These are phyloP conservation scores for Lymantria monacha DNA, from an alignment of 2,888 invertebrate species.

Conservation along the genomic window DNA sequence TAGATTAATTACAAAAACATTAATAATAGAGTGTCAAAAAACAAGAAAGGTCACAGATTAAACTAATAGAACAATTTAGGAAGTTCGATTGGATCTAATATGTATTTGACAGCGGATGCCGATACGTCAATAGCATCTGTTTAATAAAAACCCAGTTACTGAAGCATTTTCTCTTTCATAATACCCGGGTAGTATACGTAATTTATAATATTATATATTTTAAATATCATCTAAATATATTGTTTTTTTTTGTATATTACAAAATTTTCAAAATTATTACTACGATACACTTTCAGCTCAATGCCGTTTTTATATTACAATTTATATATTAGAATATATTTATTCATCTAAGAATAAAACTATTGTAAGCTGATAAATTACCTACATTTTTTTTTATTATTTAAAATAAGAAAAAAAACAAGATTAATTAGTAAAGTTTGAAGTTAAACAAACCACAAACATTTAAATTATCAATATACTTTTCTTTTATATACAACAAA, in stretches of 20 bases:
- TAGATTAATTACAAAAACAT: too few species aligned
- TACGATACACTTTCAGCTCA: slow-evolving; percentile 68
- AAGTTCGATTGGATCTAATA: too few species aligned
- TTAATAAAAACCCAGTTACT: neutral
- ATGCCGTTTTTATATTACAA: slow-evolving; percentile 36
- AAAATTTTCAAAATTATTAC: slow-evolving; percentile 64
- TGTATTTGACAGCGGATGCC: too few species aligned
- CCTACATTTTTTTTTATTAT: too few species aligned
- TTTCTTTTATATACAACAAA: slow-evolving; percentile 20
- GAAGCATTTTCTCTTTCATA: slow-evolving; percentile 3
- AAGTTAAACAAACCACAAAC: neutral
- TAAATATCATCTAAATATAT: slow-evolving; percentile 29
- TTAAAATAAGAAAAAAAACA: neutral
- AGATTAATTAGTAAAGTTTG: neutral
- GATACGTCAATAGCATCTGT: too few species aligned
- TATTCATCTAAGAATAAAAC: neutral
- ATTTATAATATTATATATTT: slow-evolving; percentile 25
- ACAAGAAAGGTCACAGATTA: too few species aligned
- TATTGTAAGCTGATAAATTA: too few species aligned
- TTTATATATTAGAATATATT: neutral
- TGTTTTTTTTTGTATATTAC: slow-evolving; percentile 47
- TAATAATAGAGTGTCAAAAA: too few species aligned
- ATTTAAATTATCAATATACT: slow-evolving; percentile 2
- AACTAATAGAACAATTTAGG: too few species aligned
- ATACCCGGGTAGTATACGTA: slow-evolving; percentile 9